Base-by-base conservation (phyloP, 2,113 vertebrate species). In the Silurus meridionalis region DNA sequence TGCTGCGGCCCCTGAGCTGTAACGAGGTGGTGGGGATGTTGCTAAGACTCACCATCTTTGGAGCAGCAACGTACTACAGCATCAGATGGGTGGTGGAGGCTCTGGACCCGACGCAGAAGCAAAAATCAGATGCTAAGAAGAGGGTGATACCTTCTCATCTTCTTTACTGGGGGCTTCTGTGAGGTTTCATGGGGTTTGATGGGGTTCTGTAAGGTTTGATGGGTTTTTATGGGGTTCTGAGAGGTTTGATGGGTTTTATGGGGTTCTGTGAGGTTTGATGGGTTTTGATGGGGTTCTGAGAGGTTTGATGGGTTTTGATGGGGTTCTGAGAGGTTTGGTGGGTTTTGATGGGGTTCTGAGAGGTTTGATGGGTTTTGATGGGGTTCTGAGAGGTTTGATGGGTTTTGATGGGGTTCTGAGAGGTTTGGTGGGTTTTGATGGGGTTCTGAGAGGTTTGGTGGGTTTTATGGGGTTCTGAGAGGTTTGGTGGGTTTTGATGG, bases 21-120 rank as follows among this genome's bases (percentile, higher is more conserved):
- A 95, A 91, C 21, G 94, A 96, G 77, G 94, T 95, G 72, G 82
- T 96, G 75, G 92, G 94, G 23, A 89, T 95, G 91, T 48, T 95
- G 71, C 64, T 96, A 72, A 93, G 95, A 80, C 80, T 96, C 87
- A 95, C 94, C 6, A 86, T 96, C 69, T 96, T 96, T 87, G 95
- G 95, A 4, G 94, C 95, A 8, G 94, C 91, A 1, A 96, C 95
- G 0, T 96, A 96, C 89, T 96, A 93, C 88, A 93, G 94, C 89
- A 95, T 96, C 85, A 95, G 95, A 80, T 96, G 95, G 94, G 93
- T 96, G 28, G 89, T 96, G 1, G 96, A 96, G 0, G 94, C 94
- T 3, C 92, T 96, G 91, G 95, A 96, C 66, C 95, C 95, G 0
- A 95, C 95, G 1, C 83, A 90, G 60, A 95, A 95, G 88, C 95